These are phyloP conservation scores for Philereme transversata DNA, from an alignment of 2,888 invertebrate genomes.

Conservation along the genomic window DNA sequence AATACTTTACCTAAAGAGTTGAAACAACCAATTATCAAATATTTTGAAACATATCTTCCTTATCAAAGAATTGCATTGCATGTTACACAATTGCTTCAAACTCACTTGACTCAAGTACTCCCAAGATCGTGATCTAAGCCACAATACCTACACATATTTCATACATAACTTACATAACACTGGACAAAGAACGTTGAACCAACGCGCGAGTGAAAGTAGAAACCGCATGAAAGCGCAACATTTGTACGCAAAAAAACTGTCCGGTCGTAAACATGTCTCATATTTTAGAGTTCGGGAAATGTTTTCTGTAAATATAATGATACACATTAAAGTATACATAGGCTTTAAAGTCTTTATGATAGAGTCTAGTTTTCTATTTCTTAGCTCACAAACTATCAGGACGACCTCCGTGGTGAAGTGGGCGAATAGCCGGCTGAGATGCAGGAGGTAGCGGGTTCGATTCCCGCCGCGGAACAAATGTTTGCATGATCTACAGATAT, in stretches of 20 bases:
- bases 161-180: constrained; percentile 29
- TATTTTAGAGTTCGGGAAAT: background rate
- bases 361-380: background rate
- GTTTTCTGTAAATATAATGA: too few relatives aligned
- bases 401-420: too few relatives aligned
- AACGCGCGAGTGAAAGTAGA: constrained; percentile 58
- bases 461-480: too few relatives aligned
- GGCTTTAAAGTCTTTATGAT: background rate
- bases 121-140: constrained; percentile 3
- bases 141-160: constrained; percentile 1
- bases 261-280: constrained; percentile 5
- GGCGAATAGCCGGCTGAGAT: too few relatives aligned
- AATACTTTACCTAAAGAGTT: too few relatives aligned
- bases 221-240: constrained; percentile 53
- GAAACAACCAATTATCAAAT: too few relatives aligned
- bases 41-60: too few relatives aligned
- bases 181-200: constrained; percentile 36
- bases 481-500: too few relatives aligned
- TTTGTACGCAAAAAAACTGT: constrained; percentile 44
- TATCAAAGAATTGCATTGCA: background rate
- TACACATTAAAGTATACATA: too few relatives aligned
- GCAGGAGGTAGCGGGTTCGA: too few relatives aligned
- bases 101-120: background rate
- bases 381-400: too few relatives aligned
- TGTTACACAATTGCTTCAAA: constrained; percentile 1